These are phyloP conservation scores for Gandaritis pyraliata DNA, from an alignment of 2,888 invertebrate genomes.

Conservation along the genomic window DNA sequence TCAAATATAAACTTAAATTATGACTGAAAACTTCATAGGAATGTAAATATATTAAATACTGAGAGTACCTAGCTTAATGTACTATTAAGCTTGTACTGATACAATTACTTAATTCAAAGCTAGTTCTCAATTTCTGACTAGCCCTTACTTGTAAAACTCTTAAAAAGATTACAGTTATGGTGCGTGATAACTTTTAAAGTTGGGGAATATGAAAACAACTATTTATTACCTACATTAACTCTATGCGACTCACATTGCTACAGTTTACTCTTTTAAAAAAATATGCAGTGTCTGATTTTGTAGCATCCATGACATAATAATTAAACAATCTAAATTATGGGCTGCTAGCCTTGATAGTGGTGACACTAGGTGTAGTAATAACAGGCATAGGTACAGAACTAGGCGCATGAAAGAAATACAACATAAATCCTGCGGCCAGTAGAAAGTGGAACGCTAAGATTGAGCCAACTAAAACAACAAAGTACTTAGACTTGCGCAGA, in stretches of 20 bases:
- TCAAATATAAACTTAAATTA: conserved; percentile 32
- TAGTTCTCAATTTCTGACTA: not conserved
- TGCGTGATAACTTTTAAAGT: not conserved
- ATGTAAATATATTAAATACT: conserved; percentile 27
- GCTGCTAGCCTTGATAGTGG: not conserved
- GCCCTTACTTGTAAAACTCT: not conserved
- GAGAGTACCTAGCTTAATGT: not conserved
- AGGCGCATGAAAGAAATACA: conserved; percentile 90
- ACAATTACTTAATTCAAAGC: not conserved
- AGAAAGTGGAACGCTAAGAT: conserved; percentile 92
- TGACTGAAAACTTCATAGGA: conserved; percentile 30
- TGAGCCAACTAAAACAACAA: conserved; percentile 71
- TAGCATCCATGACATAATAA: not conserved
- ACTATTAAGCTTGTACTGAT: not conserved
- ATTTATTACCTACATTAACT: too few relatives aligned
- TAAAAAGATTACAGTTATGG: not conserved
- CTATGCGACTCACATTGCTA: too few relatives aligned
- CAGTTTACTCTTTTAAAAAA: too few relatives aligned
- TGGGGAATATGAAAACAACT: not conserved
- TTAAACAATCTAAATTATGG: not conserved
- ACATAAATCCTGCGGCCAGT: conserved; percentile 94
- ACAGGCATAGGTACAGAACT: conserved; percentile 38
- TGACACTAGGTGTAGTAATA: conserved; percentile 41
- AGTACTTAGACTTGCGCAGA: conserved; percentile 85
- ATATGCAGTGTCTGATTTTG: not conserved